These are phyloP conservation scores for Acanthurus lineatus DNA, from an alignment of 2,797 vertebrate species.

Conservation along the genomic window DNA sequence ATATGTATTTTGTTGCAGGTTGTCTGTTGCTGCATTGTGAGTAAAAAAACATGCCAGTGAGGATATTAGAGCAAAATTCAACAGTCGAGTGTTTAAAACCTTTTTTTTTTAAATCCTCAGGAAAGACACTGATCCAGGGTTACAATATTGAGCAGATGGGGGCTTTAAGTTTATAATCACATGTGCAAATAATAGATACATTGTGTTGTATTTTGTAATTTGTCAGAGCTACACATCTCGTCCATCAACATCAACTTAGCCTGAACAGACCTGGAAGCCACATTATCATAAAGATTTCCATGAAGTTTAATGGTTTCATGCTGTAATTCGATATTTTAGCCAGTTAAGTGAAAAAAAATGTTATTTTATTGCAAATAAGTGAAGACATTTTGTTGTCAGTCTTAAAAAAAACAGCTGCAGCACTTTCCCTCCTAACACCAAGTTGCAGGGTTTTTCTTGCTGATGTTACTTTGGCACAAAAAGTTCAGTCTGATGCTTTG, in stretches of 20 bases:
- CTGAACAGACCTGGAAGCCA: too few relatives aligned
- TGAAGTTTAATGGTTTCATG: not conserved
- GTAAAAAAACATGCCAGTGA: not conserved
- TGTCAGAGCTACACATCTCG: not conserved
- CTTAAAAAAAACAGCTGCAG: too few relatives aligned
- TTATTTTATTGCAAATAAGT: too few relatives aligned
- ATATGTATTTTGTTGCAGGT: not conserved
- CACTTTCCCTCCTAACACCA: not conserved
- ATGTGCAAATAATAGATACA: conserved; percentile 7
- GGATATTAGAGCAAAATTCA: not conserved
- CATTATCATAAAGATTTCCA: not conserved
- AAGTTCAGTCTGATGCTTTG: not conserved
- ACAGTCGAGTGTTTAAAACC: not conserved
- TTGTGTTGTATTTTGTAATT: not conserved
- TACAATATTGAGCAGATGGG: conserved; percentile 32
- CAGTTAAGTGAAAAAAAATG: not conserved
- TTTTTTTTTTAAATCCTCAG: conserved; percentile 25
- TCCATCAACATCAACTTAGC: too few relatives aligned
- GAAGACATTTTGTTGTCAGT: not conserved
- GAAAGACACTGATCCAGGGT: conserved; percentile 12
- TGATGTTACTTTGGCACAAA: not conserved
- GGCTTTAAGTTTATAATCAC: conserved; percentile 33
- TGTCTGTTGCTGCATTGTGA: not conserved
- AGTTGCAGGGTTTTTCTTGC: not conserved
- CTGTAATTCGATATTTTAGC: not conserved